Evolutionary conservation across 2,113 vertebrate genomes (phyloP).

Genomic region (Pogonocichla stellata): DNA sequence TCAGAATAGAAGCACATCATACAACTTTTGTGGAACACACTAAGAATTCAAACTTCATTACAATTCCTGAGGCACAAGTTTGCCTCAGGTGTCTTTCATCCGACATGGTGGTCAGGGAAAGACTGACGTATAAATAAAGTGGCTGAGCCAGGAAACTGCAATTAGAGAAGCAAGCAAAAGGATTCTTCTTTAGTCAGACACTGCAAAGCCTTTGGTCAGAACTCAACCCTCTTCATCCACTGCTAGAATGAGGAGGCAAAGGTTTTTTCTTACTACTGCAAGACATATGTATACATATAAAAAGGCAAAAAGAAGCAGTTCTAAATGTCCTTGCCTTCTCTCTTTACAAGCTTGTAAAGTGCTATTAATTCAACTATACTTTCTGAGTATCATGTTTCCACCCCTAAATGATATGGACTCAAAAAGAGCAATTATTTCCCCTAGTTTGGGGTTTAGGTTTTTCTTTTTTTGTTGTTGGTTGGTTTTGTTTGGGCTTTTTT

Average conservation of each 20-base stretch:
- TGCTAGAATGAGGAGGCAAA: background rate
- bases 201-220: background rate
- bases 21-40: background rate
- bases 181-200: background rate
- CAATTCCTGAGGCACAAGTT: rapidly evolving
- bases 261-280: background rate
- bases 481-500: background rate
- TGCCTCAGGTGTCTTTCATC: background rate
- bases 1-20: background rate
- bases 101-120: background rate
- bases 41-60: background rate
- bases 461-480: background rate
- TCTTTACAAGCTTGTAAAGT: background rate
- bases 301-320: background rate
- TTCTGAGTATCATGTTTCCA: background rate
- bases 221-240: background rate
- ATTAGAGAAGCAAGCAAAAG: background rate
- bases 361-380: background rate
- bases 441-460: background rate
- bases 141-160: background rate
- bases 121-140: background rate
- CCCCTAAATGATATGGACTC: background rate
- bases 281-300: background rate
- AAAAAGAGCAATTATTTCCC: background rate
- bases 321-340: background rate